Conservation (phyloP, 2,113 vertebrate genomes). For the Cynoglossus semilaevis region DNA sequence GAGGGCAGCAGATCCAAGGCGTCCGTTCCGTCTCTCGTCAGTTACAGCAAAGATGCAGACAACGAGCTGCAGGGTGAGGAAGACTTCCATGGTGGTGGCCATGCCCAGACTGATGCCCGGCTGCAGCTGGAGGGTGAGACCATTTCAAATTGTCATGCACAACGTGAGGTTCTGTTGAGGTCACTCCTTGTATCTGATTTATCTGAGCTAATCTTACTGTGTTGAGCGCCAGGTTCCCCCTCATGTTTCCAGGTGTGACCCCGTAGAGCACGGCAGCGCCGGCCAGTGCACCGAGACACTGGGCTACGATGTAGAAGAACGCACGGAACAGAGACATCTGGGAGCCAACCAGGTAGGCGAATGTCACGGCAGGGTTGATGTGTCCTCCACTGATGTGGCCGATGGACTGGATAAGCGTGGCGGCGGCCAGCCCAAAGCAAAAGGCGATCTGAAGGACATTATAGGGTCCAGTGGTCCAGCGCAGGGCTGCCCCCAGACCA, state of each 20-base stretch:
- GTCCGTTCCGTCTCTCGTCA: conserved; percentile 87
- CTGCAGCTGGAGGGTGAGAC: conserved; percentile 77
- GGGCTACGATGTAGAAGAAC: conserved; percentile 88
- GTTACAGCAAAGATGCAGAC: conserved; percentile 91
- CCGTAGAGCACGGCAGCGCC: conserved; percentile 91
- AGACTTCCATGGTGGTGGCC: conserved; percentile 90
- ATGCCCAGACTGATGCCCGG: conserved; percentile 89
- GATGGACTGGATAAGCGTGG: conserved; percentile 88
- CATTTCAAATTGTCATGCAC: background rate
- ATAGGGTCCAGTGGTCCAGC: conserved; percentile 83
- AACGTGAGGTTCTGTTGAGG: background rate
- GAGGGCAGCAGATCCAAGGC: conserved; percentile 84
- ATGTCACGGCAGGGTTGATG: conserved; percentile 92
- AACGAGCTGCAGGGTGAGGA: conserved; percentile 90
- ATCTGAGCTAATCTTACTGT: conserved; percentile 77
- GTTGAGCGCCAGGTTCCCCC: conserved; percentile 89
- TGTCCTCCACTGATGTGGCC: conserved; percentile 94
- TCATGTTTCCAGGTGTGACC: conserved; percentile 84
- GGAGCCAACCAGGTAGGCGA: conserved; percentile 89
- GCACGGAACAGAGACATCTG: conserved; percentile 92
- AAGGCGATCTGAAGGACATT: conserved; percentile 86
- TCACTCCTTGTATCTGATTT: background rate
- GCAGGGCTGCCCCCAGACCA: conserved; percentile 88
- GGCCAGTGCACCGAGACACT: conserved; percentile 88
- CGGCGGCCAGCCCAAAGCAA: conserved; percentile 89